phyloP scores from a whole-genome alignment of 2,797 vertebrate species.

The Knipowitschia caucasica region DNA sequence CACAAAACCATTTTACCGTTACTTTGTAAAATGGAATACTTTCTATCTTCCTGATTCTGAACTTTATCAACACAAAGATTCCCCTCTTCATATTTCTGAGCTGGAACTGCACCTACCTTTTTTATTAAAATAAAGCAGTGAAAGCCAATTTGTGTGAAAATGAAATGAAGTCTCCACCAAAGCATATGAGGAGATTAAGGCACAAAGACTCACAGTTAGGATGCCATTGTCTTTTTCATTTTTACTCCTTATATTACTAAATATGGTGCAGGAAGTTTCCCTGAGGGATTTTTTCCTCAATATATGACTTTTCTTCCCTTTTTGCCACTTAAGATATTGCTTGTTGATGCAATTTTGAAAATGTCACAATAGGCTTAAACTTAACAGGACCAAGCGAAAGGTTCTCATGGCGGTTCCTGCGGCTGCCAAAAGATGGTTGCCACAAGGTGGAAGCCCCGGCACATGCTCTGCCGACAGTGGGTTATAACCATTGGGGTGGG shows the following conservation, averaged over 20 bases:
- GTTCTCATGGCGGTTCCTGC: no score
- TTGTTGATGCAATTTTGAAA: constrained; percentile 18
- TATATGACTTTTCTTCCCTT: constrained; percentile 28
- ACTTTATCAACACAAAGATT: constrained; percentile 4
- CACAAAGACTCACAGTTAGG: constrained; percentile 34
- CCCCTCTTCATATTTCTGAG: constrained; percentile 32
- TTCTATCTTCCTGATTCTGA: no score
- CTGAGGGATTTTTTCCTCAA: constrained; percentile 39
- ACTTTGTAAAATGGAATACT: no score
- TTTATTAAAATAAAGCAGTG: constrained; percentile 38
- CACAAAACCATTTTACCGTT: no score
- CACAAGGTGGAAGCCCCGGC: no score
- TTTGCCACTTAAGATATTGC: constrained; percentile 30
- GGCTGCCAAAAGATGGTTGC: no score
- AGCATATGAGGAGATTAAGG: constrained; percentile 28
- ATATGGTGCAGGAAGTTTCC: constrained; percentile 34
- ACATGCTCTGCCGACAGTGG: no score
- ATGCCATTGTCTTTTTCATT: constrained; percentile 47
- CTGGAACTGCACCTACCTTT: constrained; percentile 17
- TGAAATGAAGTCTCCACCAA: constrained; percentile 33
- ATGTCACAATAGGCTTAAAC: neutral
- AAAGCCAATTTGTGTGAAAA: constrained; percentile 54
- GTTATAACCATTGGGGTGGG: no score
- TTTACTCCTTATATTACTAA: constrained; percentile 47
- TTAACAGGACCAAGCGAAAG: no score